These are phyloP conservation scores for Eurosta solidaginis DNA, from an alignment of 1,140 invertebrate genomes.

Conservation along the genomic window DNA sequence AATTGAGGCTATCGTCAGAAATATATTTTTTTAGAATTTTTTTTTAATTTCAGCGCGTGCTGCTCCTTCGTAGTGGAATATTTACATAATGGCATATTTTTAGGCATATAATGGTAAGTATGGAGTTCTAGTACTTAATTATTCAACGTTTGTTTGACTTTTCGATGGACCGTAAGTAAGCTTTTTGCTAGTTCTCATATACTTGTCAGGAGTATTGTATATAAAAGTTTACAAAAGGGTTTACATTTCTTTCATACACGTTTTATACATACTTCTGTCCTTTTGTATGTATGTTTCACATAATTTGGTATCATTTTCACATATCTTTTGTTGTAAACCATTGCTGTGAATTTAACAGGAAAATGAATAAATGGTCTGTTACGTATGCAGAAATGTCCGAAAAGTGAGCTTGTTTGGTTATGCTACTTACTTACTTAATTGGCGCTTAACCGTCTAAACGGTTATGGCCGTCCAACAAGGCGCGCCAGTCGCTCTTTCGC, in stretches of 20 bases:
- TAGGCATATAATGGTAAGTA: neutral
- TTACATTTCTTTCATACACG: neutral
- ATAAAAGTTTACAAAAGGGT: too few species aligned
- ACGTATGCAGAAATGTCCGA: neutral
- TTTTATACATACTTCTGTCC: neutral
- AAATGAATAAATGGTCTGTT: neutral
- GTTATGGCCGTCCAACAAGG: too few species aligned
- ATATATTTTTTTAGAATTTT: too few species aligned
- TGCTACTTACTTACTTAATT: neutral
- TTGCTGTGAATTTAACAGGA: neutral
- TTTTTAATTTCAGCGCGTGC: too few species aligned
- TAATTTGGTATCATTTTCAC: neutral
- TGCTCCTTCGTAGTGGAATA: too few species aligned
- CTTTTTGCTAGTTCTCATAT: too few species aligned
- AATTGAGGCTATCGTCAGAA: neutral
- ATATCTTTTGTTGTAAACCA: neutral
- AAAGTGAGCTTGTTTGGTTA: slow-evolving; percentile 7
- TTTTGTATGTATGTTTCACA: neutral
- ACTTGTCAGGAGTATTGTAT: too few species aligned
- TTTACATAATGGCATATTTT: neutral
- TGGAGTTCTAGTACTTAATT: neutral
- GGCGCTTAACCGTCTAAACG: too few species aligned
- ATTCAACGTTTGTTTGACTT: neutral
- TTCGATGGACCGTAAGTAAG: too few species aligned
- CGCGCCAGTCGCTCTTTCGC: too few species aligned